phyloP scores from a whole-genome alignment of 2,797 vertebrate genomes.

The Taeniopygia guttata region DNA sequence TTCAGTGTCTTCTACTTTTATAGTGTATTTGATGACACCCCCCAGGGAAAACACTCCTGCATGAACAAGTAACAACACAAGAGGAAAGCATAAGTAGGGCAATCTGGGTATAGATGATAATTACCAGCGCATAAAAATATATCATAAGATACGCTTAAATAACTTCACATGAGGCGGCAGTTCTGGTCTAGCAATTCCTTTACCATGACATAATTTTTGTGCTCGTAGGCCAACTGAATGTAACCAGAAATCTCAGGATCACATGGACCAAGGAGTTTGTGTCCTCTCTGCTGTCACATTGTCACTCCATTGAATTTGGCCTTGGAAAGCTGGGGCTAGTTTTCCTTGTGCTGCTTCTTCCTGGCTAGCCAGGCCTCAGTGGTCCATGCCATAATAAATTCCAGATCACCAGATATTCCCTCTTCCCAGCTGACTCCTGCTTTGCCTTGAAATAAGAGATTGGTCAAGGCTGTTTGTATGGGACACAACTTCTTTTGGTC shows the following conservation, averaged over 20 bases:
- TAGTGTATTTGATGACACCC: conserved; percentile 8
- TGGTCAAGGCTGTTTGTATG: neutral
- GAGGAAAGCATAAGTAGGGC: conserved; percentile 21
- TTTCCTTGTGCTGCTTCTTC: neutral
- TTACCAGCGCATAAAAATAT: conserved; percentile 5
- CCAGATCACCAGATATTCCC: neutral
- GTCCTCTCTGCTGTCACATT: neutral
- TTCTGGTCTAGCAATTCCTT: conserved; percentile 39
- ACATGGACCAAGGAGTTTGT: neutral
- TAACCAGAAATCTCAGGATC: neutral
- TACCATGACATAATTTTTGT: neutral
- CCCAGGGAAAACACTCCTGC: neutral
- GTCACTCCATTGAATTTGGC: neutral
- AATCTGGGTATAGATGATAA: conserved; percentile 26
- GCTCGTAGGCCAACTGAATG: neutral
- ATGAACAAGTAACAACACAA: neutral
- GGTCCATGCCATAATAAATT: neutral
- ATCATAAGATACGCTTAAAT: neutral
- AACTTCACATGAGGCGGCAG: neutral
- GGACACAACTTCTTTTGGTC: neutral
- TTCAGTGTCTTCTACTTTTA: conserved; percentile 14
- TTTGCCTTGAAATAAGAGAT: neutral
- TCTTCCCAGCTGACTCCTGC: neutral
- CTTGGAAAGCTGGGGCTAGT: neutral
- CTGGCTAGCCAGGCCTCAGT: neutral